Evolutionary conservation across 2,797 vertebrate genomes (phyloP).

Genomic region (Sebastes aleutianus): DNA sequence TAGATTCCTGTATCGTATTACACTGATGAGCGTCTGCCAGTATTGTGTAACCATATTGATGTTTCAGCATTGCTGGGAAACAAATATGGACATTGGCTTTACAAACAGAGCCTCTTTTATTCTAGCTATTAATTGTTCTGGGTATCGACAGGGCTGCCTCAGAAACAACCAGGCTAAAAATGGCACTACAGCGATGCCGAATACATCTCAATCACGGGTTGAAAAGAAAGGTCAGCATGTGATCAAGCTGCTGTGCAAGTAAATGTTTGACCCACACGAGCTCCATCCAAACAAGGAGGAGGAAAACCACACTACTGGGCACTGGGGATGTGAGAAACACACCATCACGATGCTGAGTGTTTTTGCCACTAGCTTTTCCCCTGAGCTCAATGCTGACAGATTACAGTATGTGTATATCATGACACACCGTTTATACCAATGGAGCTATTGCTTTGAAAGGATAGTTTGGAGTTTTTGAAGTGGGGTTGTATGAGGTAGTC

Average conservation of each 20-base stretch:
- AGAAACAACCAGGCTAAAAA: background rate
- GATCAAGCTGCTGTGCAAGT: background rate
- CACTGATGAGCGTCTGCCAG: constrained; percentile 22
- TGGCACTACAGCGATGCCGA: background rate
- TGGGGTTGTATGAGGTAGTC: too few species aligned
- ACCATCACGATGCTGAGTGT: too few species aligned
- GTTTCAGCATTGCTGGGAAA: background rate
- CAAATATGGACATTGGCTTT: constrained; percentile 10
- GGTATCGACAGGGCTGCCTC: background rate
- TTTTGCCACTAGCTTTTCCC: background rate
- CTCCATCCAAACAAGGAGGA: background rate
- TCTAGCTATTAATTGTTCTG: background rate
- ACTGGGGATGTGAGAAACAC: too few species aligned
- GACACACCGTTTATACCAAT: background rate
- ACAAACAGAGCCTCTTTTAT: background rate
- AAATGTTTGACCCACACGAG: background rate
- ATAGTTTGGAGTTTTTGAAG: too few species aligned
- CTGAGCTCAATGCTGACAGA: background rate
- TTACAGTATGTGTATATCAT: background rate
- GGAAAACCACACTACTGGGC: background rate
- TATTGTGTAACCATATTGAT: constrained; percentile 17
- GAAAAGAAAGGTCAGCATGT: background rate
- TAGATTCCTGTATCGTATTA: constrained; percentile 31
- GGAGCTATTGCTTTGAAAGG: background rate
- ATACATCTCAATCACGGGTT: background rate